Evolutionary conservation across 2,888 invertebrate species (phyloP), one percentile per base, ranked within the genome.

Genomic region (Calephelis perditalis): DNA sequence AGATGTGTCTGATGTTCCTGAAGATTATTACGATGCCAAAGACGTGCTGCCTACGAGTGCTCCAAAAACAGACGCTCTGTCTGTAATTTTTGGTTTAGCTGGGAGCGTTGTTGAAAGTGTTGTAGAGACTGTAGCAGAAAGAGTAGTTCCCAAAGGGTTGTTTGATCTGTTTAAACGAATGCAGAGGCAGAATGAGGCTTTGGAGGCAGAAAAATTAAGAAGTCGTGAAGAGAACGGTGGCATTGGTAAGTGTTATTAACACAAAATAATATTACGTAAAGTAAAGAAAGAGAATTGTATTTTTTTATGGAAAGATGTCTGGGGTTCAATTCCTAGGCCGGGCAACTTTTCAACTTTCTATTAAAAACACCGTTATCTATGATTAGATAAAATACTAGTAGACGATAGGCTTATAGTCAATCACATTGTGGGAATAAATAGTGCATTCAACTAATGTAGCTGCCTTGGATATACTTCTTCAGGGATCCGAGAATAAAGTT

Each of bases 141-240:
- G 78, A 68, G 84, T 91, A 0, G 84, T 91, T 0, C 91, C 91
- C 0, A 86, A 89, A 65, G 79, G 86, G 7, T 73, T 91, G 1
- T 84, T 76, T 63, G 90, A 91, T 63, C 65, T 91, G 52, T 86
- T 90, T 59, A 86, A 79, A 64, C 75, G 91, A 60, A 88, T 91
- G 84, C 91, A 91, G 72, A 78, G 74, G 58, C 91, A 91, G 67
- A 90, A 73, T 60, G 88, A 89, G 65, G 85, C 86, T 7, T 65
- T 91, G 59, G 91, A 91, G 71, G 84, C 86, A 0, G 86, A 91
- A 67, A 81, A 79, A 45, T 68, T 91, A 52, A 79, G 91, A 63
- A 91, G 91, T 67, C 77, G 84, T 26, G 91, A 91, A 67, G 91
- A 91, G 65, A 91, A 91, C 71, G 91, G 91, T 0, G 91, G 91